Conservation (phyloP, 2,797 vertebrate genomes). For the Selene dorsalis region DNA sequence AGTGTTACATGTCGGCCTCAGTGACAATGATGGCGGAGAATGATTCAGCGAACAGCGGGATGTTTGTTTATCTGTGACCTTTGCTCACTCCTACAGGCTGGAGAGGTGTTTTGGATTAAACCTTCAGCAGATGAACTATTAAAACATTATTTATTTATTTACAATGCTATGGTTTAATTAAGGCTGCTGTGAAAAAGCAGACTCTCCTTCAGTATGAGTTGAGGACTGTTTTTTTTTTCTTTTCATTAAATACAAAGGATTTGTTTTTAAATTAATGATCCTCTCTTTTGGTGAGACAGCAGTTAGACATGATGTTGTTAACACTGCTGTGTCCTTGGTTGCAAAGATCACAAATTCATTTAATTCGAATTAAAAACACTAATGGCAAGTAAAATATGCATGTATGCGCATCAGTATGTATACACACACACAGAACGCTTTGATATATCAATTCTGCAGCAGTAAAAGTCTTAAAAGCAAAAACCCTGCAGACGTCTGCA, state of each 20-base stretch:
- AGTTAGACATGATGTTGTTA: slow-evolving; percentile 2
- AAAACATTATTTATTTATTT: neutral
- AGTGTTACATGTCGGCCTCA: neutral
- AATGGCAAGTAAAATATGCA: neutral
- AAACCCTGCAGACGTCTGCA: slow-evolving; percentile 6
- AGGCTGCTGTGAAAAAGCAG: neutral
- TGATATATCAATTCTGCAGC: too few species aligned
- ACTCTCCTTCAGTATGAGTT: neutral
- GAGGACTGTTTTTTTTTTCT: neutral
- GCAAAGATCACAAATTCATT: neutral
- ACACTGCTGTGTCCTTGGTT: slow-evolving; percentile 17
- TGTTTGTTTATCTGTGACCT: slow-evolving; percentile 41
- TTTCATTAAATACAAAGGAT: slow-evolving; percentile 12
- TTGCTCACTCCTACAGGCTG: slow-evolving; percentile 31
- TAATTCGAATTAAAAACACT: neutral
- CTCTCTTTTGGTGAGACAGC: neutral
- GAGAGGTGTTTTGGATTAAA: slow-evolving; percentile 37
- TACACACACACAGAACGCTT: too few species aligned
- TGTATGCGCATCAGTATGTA: too few species aligned
- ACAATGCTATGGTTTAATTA: neutral
- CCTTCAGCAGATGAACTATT: neutral
- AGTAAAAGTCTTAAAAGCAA: neutral
- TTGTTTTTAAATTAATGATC: neutral
- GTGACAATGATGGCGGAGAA: slow-evolving; percentile 12
- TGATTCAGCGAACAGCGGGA: slow-evolving; percentile 37